These are phyloP conservation scores for Kuschelorhynchus macadamiae DNA, from an alignment of 2,888 invertebrate genomes.

Conservation along the genomic window DNA sequence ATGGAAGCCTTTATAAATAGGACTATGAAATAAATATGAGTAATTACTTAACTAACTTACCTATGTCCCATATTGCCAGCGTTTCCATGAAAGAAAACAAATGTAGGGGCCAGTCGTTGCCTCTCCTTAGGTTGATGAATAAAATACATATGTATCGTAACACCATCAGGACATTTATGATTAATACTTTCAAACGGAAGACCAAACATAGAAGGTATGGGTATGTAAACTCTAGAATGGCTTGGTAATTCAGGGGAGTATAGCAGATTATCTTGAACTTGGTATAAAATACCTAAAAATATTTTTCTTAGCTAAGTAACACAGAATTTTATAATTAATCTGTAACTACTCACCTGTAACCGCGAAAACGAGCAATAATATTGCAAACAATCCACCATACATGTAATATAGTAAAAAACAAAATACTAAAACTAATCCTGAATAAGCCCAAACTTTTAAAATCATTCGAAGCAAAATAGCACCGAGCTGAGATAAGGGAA, in stretches of 20 bases:
- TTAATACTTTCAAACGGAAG: conserved; percentile 89
- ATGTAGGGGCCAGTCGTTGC: conserved; percentile 81
- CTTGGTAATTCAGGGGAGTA: conserved; percentile 93
- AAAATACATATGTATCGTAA: conserved; percentile 85
- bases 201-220: conserved; percentile 87
- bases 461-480: conserved; percentile 71
- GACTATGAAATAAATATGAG: too few relatives aligned
- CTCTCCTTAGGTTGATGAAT: conserved; percentile 81
- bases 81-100: conserved; percentile 95
- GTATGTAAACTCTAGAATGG: conserved; percentile 89
- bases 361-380: conserved; percentile 79
- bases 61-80: conserved; percentile 95
- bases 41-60: too few relatives aligned
- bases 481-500: conserved; percentile 66
- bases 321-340: too few relatives aligned
- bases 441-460: conserved; percentile 84
- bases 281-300: conserved; percentile 83
- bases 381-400: conserved; percentile 83
- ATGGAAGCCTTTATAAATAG: too few relatives aligned
- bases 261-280: conserved; percentile 87
- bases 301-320: not conserved
- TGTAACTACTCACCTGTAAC: conserved; percentile 79
- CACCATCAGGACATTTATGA: conserved; percentile 82
- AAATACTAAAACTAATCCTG: conserved; percentile 80
- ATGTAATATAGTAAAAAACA: conserved; percentile 87